Base-by-base conservation (phyloP, 1,140 invertebrate genomes). In the Globodera rostochiensis region DNA sequence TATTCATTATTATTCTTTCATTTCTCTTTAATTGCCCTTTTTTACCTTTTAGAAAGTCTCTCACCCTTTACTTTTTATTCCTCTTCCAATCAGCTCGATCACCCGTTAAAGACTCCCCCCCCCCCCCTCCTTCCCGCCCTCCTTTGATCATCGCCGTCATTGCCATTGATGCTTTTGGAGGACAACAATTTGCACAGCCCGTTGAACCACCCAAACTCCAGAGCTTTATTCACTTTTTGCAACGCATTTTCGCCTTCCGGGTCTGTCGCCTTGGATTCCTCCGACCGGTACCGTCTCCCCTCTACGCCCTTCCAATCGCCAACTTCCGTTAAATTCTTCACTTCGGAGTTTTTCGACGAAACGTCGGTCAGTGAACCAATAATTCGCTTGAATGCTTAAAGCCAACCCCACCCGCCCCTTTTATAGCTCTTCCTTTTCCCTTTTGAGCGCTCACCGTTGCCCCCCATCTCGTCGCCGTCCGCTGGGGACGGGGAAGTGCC, bases 401-500 rank as follows among this genome's bases (percentile, higher is more conserved):
- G 21, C 69, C 69, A 36, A 71, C 69, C 21, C 15, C 7, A 6
- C 46, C 69, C 25, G 6, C 69, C 69, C 11, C 19, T 25, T 21
- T 71, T 25, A 11, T 8, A 71, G 9, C 69, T 1, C 69, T 47
- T 36, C 25, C 15, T 11, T 69, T 69, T 69, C 66, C 19, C 25
- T 1, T 71, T 71, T 71, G 6, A 71, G 69, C 69, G 45, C 69
- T 36, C 69, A 47, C 69, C 69, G 46, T 21, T 71, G 0, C 4
- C 66, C 46, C 25, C 69, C 69, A 45, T 21, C 25, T 21, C 69
- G 69, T 47, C 69, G n/a, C 69, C 69, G 69, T 47, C 69, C n/a
- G 69, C 25, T 47, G 69, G 25, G n/a, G 69, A 36, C 69, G 25
- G 25, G 46, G 69, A 71, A 36, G 69, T 71, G 69, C 69, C 69